Conservation (phyloP, 2,797 vertebrate genomes). For the Falco rusticolus region DNA sequence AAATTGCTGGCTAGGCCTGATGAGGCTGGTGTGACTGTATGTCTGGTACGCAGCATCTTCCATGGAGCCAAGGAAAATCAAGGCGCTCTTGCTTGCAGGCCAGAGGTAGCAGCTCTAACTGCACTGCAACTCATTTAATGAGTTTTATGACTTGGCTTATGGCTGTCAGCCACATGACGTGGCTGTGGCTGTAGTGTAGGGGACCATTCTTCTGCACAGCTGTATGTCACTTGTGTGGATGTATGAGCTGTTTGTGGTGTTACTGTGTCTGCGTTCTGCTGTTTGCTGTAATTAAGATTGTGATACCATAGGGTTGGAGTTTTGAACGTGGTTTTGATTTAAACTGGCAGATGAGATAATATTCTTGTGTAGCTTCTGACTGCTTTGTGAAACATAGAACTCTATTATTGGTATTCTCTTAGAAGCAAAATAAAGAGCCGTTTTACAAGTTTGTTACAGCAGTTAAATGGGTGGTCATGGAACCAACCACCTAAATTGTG, state of each 20-base stretch:
- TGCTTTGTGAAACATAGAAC: not conserved
- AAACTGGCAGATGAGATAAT: not conserved
- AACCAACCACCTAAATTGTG: not conserved
- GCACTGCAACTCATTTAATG: not conserved
- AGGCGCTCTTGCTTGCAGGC: not conserved
- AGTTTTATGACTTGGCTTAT: not conserved
- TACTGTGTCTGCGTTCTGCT: not conserved
- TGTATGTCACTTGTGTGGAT: accelerated
- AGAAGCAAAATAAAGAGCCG: not conserved
- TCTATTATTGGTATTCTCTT: not conserved
- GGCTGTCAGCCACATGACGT: not conserved
- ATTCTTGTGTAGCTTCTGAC: not conserved
- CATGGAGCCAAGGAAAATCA: accelerated
- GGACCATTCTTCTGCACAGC: not conserved
- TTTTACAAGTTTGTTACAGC: not conserved
- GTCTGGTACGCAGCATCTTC: not conserved
- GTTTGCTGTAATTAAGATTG: not conserved
- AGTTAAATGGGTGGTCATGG: not conserved
- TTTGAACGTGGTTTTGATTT: not conserved
- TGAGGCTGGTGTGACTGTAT: not conserved
- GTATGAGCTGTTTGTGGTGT: not conserved
- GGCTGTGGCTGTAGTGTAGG: too few relatives aligned
- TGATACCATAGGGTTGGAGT: not conserved
- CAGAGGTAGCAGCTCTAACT: not conserved
- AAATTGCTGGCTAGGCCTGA: not conserved